Evolutionary conservation across 2,113 vertebrate species (phyloP).

Genomic region (Thamnophis sirtalis): DNA sequence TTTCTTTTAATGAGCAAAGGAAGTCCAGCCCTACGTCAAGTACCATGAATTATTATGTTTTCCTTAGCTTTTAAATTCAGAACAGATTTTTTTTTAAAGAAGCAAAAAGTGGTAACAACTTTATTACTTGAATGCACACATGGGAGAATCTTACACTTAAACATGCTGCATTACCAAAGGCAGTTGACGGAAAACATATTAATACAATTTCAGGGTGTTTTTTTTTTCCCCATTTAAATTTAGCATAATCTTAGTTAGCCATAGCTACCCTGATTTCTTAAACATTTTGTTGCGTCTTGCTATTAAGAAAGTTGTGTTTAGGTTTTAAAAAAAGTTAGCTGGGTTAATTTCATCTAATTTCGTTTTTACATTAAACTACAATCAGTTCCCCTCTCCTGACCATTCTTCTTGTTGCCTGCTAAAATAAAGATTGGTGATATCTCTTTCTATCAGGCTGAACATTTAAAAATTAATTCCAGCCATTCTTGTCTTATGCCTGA

Average conservation of each 20-base stretch:
- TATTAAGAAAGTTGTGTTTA: slow-evolving; percentile 5
- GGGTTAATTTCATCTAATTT: not conserved
- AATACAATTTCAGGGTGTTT: not conserved
- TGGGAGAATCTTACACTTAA: not conserved
- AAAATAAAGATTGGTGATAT: not conserved
- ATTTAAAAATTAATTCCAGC: not conserved
- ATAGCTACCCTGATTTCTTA: not conserved
- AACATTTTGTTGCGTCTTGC: slow-evolving; percentile 6
- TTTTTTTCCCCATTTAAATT: not conserved
- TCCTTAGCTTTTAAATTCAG: not conserved
- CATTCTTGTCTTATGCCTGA: slow-evolving; percentile 7
- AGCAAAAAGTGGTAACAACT: not conserved
- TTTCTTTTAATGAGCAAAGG: not conserved
- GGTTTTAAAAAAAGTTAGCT: not conserved
- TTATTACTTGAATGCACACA: not conserved
- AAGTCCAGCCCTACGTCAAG: not conserved
- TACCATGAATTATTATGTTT: not conserved
- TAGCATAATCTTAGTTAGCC: not conserved
- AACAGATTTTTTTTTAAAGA: not conserved
- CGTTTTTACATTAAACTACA: not conserved
- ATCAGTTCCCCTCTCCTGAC: not conserved
- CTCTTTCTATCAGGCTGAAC: not conserved
- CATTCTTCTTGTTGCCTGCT: not conserved
- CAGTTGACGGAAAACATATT: not conserved
- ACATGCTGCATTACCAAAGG: not conserved